Base-by-base conservation (phyloP, 2,888 invertebrate species). In the Dyspetes luteomarginatus region DNA sequence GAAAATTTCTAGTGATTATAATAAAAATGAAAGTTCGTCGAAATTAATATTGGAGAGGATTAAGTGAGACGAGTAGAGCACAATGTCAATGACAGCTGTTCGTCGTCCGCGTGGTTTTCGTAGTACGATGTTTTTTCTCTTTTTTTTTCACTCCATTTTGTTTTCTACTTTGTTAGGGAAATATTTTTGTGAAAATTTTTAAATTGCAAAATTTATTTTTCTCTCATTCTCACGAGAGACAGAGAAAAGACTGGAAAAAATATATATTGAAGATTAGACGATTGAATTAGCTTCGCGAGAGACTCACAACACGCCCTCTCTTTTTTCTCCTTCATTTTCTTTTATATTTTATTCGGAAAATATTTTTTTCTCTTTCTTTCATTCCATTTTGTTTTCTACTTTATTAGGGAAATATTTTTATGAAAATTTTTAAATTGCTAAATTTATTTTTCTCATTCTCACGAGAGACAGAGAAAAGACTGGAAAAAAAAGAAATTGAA, bases 81-180 rank as follows among this genome's bases (percentile, higher is more conserved):
- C 88, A 88, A 88, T 89, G 89, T 89, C 90, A 90, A 89, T 90
- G 90, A 90, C 90, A 90, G 90, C 89, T 90, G 89, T 88, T 88
- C 83, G 58, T 82, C 60, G 64, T 77, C 67, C 74, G 56, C 71
- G 79, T 74, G 69, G 72, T 24, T 65, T 26, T 41, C 56, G 56
- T 56, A 15, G 22, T n/a, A n/a, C n/a, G n/a, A n/a, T n/a, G n/a
- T n/a, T 60, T 22, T 4, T 22, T 48, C 26, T 41, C 26, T 36
- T 55, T 30, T 17, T 19, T n/a, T n/a, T n/a, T n/a, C n/a, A n/a
- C n/a, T n/a, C n/a, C n/a, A n/a, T n/a, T n/a, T n/a, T n/a, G n/a
- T n/a, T n/a, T n/a, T n/a, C n/a, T n/a, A n/a, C n/a, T n/a, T n/a
- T n/a, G n/a, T n/a, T n/a, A n/a, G n/a, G n/a, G n/a, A n/a, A n/a